Evolutionary conservation across 2,797 vertebrate genomes (phyloP).

Genomic region (Ceyx erithaca): DNA sequence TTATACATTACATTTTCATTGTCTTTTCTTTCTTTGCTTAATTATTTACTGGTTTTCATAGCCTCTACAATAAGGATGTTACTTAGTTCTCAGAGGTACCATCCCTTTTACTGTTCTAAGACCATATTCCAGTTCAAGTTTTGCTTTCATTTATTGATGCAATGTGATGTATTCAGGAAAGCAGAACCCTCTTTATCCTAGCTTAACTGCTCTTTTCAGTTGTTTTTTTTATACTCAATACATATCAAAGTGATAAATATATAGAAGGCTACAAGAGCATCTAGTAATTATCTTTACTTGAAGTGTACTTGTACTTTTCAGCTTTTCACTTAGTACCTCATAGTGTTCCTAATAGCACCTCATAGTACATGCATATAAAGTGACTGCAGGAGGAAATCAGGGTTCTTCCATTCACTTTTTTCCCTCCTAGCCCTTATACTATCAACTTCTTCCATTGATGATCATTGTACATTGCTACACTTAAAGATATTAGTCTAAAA

Average conservation of each 20-base stretch:
- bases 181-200: neutral
- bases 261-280: neutral
- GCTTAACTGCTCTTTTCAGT: neutral
- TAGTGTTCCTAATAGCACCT: neutral
- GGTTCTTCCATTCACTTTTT: neutral
- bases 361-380: neutral
- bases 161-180: neutral
- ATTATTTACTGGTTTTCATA: neutral
- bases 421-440: neutral
- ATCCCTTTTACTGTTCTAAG: neutral
- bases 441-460: neutral
- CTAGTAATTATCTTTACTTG: neutral
- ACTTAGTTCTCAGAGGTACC: neutral
- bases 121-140: neutral
- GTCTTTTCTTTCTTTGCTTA: neutral
- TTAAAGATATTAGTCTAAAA: neutral
- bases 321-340: neutral
- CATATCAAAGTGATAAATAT: neutral
- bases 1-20: neutral
- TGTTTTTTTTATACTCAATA: neutral
- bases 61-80: neutral
- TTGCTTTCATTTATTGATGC: neutral
- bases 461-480: neutral
- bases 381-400: neutral
- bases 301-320: neutral